Base-by-base conservation (phyloP, 2,797 vertebrate species). In the Sciurus vulgaris region DNA sequence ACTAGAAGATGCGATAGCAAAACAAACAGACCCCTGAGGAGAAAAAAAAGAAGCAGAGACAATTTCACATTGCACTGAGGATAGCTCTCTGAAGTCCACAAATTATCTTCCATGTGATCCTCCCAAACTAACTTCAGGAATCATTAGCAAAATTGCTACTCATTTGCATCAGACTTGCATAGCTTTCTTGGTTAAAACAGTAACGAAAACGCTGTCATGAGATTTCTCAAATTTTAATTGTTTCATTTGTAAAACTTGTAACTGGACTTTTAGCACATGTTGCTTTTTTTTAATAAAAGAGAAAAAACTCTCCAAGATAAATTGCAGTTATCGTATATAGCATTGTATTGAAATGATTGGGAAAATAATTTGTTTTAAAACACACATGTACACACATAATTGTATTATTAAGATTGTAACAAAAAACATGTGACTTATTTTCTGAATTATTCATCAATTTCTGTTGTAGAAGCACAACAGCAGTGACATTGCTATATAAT, bases 221-320 rank as follows among this genome's bases (percentile, higher is more conserved):
- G 5, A 20, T 35, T 86, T 93, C 72, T 90, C 56, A 83, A 67
- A 69, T 89, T 89, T 72, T 81, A 49, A 74, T 17, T 96, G 90
- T 93, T 89, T 76, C 44, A 86, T n/a, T 89, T 94, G 41, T 11
- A 88, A 90, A 90, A 82, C 14, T 61, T 69, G 11, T 26, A 41
- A 18, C 51, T 93, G 88, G 24, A 30, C 77, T 79, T 90, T 56
- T 47, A 89, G 24, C 59, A 59, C 41, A 26, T 74, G 83, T 47
- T 74, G 3, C 70, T 89, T 81, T 49, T 91, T 44, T 74, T 95
- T 76, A 86, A 69, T 72, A 79, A 95, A 67, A 26, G 33, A 67
- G 22, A 76, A 49, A 74, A 94, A 33, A 70, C n/a, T 85, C 96
- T 73, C 59, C 47, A 96, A 95, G 17, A 69, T 91, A 22, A 84